These are phyloP conservation scores for Geothlypis trichas DNA, from an alignment of 2,113 vertebrate genomes.

Conservation along the genomic window DNA sequence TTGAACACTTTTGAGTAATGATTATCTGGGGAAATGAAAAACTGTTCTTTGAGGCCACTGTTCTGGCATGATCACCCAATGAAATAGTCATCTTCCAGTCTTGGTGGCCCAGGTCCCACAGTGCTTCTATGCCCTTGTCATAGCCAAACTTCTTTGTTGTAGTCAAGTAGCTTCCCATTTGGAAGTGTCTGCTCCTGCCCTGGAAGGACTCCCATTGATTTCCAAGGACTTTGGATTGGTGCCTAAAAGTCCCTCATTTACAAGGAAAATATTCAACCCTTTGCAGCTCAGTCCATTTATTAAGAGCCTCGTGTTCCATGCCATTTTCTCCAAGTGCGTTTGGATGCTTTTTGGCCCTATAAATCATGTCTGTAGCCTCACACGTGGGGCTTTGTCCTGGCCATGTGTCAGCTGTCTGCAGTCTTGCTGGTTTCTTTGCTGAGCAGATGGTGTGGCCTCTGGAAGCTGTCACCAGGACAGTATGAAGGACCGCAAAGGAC, in stretches of 20 bases:
- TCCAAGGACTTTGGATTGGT: neutral
- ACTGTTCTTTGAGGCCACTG: neutral
- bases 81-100: neutral
- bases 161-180: neutral
- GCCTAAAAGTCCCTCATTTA: neutral
- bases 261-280: neutral
- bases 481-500: neutral
- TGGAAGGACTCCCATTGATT: neutral
- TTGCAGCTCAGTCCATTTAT: neutral
- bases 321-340: neutral
- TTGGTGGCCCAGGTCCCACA: rapidly evolving
- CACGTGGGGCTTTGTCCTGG: neutral
- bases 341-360: neutral
- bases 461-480: neutral
- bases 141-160: neutral
- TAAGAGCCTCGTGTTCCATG: neutral
- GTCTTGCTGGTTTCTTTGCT: neutral
- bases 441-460: constrained; percentile 1
- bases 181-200: neutral
- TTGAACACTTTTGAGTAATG: neutral
- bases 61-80: neutral
- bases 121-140: neutral
- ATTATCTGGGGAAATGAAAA: neutral
- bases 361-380: neutral
- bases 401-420: neutral